Conservation (phyloP, 1,140 invertebrate genomes). For the Cotesia vestalis region DNA sequence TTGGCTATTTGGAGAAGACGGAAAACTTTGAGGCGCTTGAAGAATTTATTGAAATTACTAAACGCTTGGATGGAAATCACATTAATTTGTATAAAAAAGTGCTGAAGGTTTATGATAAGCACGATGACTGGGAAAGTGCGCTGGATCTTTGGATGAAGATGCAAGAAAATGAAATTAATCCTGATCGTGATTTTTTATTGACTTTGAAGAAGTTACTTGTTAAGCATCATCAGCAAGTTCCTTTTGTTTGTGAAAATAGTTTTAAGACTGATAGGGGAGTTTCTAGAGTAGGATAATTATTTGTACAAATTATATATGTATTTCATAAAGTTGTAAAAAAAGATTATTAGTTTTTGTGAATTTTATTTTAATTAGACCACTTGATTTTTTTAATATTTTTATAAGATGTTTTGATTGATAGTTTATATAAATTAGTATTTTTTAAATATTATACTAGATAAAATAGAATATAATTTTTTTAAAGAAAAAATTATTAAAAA, state of each 20-base stretch:
- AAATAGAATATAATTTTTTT: no score
- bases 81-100: slow-evolving; percentile 35
- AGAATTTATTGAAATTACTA: slow-evolving; percentile 27
- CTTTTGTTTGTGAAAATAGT: slow-evolving; percentile 68
- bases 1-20: slow-evolving; percentile 52
- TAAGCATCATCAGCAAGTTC: slow-evolving; percentile 71
- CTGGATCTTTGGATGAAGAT: slow-evolving; percentile 79
- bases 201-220: slow-evolving; percentile 74
- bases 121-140: slow-evolving; percentile 76
- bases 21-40: background rate
- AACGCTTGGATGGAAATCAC: slow-evolving; percentile 21
- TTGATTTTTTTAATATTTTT: no score
- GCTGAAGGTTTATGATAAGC: slow-evolving; percentile 41
- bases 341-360: no score
- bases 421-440: no score
- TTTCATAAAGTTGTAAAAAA: no score
- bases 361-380: no score
- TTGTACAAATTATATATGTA: no score
- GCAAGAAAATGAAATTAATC: slow-evolving; percentile 81
- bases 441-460: no score
- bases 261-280: no score
- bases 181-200: slow-evolving; percentile 74
- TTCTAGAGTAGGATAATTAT: no score
- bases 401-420: no score
- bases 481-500: no score